These are phyloP conservation scores for Caenorhabditis wallacei DNA, from an alignment of 2,888 invertebrate species.

Conservation along the genomic window DNA sequence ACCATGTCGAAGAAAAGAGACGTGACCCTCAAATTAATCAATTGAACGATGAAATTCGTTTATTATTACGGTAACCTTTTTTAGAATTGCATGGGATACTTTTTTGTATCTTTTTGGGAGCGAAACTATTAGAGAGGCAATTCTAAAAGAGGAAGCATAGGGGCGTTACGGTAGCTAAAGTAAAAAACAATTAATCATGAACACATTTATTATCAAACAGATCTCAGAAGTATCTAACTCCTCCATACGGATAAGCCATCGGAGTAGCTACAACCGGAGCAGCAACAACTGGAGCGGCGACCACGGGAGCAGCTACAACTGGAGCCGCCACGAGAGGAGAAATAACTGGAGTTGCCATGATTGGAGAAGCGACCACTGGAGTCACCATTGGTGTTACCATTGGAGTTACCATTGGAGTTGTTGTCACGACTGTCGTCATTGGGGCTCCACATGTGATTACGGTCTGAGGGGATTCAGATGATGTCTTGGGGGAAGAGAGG, in stretches of 20 bases:
- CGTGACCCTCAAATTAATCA: too few relatives aligned
- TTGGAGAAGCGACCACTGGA: conserved; percentile 25
- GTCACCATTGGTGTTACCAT: conserved; percentile 32
- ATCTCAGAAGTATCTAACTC: conserved; percentile 12
- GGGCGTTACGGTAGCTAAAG: too few relatives aligned
- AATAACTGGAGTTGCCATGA: conserved; percentile 25
- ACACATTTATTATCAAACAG: too few relatives aligned
- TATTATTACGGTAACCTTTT: background rate
- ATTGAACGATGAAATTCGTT: background rate
- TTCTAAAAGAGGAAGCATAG: too few relatives aligned
- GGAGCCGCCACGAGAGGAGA: conserved; percentile 24
- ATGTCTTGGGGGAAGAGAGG: background rate
- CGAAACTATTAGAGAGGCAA: too few relatives aligned
- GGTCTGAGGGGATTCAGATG: conserved; percentile 1
- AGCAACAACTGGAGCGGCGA: conserved; percentile 33
- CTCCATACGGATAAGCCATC: conserved; percentile 6
- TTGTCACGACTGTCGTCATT: conserved; percentile 26
- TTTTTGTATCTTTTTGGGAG: too few relatives aligned
- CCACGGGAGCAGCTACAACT: conserved; percentile 17
- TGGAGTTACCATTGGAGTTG: conserved; percentile 29
- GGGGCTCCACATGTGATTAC: conserved; percentile 34
- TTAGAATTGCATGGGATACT: too few relatives aligned
- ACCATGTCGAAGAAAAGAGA: background rate
- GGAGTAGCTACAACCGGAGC: conserved; percentile 18
- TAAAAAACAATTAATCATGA: too few relatives aligned